Base-by-base conservation (phyloP, 2,113 vertebrate genomes). In the Oreotrochilus melanogaster region DNA sequence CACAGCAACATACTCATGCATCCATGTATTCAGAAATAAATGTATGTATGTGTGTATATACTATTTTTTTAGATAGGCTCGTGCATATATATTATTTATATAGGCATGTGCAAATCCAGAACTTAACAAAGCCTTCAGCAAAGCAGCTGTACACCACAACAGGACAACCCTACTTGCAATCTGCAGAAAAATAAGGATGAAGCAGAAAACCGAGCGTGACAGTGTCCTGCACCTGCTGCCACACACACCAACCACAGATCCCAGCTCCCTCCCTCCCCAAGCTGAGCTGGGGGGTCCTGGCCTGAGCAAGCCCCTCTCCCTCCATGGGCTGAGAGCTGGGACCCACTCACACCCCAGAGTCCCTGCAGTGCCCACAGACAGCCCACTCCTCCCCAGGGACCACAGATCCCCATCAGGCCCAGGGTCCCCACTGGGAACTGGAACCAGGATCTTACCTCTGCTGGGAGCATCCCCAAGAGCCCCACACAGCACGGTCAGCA, bases 381-480 rank as follows among this genome's bases (percentile, higher is more conserved):
- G 56, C 74, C 33, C 43, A 45, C 65, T 75, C 74, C 62, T 83
- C 35, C 89, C 71, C 4, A 2, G 19, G 54, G 47, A 67, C 43
- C 39, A 28, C 0, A 1, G 43, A 23, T 71, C 18, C 24, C 72
- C 39, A 3, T 37, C 47, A 2, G 74, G 16, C 13, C 18, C 6
- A 1, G 14, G 5, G 27, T 51, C 12, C 47, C 37, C 62, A 22
- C 22, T 6, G 17, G 30, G 57, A 95, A 48, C 67, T 51, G 54
- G 51, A 18, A 51, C 3, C 7, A 30, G 70, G 73, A 70, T 91
- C 92, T 97, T 99, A 99, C 99, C 99, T 99, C 98, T 98, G 94
- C 97, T 98, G 74, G 98, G 97, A 62, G 94, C 96, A 90, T 96
- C 97, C 92, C 94, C 96, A 37, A 98, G 97, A 84, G 89, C 97